Evolutionary conservation across 2,888 invertebrate genomes (phyloP).

Genomic region (Nomada lathburiana): DNA sequence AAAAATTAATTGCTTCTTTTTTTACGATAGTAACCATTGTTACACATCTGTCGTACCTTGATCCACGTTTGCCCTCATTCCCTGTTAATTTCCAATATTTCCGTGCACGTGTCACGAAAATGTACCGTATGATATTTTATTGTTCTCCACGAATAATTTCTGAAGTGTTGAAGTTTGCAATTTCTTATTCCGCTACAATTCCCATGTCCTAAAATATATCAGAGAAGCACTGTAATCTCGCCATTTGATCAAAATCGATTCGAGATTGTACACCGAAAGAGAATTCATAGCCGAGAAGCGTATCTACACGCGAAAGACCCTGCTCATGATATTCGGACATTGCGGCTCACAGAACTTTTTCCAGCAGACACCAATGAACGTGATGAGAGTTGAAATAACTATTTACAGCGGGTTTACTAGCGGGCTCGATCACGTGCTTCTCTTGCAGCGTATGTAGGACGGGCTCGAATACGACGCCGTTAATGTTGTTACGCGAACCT

Average conservation of each 20-base stretch:
- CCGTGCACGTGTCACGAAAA: no score
- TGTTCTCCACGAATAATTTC: no score
- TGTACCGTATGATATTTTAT: no score
- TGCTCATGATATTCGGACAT: neutral
- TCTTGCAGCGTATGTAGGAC: slow-evolving; percentile 42
- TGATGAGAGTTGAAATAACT: slow-evolving; percentile 31
- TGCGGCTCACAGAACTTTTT: neutral
- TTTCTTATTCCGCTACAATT: no score
- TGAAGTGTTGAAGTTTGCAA: no score
- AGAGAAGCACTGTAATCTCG: slow-evolving; percentile 1
- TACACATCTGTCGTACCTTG: no score
- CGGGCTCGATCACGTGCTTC: slow-evolving; percentile 36
- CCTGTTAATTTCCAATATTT: no score
- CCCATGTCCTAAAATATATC: no score
- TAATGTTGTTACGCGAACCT: slow-evolving; percentile 56
- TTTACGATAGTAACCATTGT: no score
- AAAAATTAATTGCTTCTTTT: no score
- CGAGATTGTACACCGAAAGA: neutral
- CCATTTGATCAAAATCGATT: neutral
- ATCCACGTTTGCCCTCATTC: no score
- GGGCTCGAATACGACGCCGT: slow-evolving; percentile 18
- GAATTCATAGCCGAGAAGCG: slow-evolving; percentile 8
- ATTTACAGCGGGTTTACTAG: slow-evolving; percentile 33
- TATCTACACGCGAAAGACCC: neutral
- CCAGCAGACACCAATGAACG: slow-evolving; percentile 13